Evolutionary conservation across 2,888 invertebrate genomes (phyloP).

Genomic region (Lamproptera curius): DNA sequence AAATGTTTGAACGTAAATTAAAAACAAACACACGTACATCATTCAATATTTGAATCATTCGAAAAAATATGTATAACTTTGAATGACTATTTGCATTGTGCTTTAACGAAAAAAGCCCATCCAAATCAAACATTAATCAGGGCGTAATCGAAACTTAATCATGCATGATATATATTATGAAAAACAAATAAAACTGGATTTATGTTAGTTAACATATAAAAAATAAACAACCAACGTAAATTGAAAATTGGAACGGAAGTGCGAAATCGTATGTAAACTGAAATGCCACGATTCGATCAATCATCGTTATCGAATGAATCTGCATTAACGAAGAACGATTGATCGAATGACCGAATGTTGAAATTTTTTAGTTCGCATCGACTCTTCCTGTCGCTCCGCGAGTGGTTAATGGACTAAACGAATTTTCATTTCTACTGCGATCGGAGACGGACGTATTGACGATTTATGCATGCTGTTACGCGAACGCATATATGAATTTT

Average conservation of each 20-base stretch:
- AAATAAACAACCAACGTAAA: conserved; percentile 10
- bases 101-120: too few species aligned
- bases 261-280: conserved; percentile 16
- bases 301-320: conserved; percentile 23
- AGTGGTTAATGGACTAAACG: conserved; percentile 21
- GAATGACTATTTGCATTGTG: too few species aligned
- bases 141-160: too few species aligned
- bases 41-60: too few species aligned
- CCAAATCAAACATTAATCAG: too few species aligned
- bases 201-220: conserved; percentile 8
- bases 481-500: background rate
- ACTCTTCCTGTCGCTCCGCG: conserved; percentile 12
- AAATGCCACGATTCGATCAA: conserved; percentile 17
- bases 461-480: conserved; percentile 12
- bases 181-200: too few species aligned
- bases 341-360: background rate
- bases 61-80: too few species aligned
- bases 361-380: conserved; percentile 19
- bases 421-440: conserved; percentile 16
- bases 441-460: conserved; percentile 13
- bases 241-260: conserved; percentile 16
- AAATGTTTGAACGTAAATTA: too few species aligned
- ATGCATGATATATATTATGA: too few species aligned
- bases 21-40: too few species aligned
- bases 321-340: conserved; percentile 19